phyloP scores from a whole-genome alignment of 2,797 vertebrate species.

The Labeo calbasu region DNA sequence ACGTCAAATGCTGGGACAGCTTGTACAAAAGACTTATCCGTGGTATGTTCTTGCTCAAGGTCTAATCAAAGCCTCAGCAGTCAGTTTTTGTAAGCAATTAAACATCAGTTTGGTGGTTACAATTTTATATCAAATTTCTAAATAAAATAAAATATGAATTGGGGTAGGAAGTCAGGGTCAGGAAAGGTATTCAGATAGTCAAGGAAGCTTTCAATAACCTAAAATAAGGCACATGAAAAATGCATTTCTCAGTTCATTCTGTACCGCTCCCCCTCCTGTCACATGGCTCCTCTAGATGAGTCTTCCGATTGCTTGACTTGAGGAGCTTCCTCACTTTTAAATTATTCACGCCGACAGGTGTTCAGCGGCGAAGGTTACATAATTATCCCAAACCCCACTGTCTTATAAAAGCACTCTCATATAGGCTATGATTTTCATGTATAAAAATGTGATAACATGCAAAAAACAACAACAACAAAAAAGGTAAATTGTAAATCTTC shows the following conservation, averaged over 20 bases:
- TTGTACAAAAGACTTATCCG: neutral
- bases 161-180: neutral
- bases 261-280: neutral
- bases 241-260: slow-evolving; percentile 17
- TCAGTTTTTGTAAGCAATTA: neutral
- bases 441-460: neutral
- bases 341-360: slow-evolving; percentile 28
- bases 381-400: neutral
- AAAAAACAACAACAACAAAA: neutral
- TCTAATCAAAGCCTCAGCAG: neutral
- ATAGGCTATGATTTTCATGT: neutral
- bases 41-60: neutral
- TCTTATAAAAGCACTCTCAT: neutral
- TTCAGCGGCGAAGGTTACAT: neutral
- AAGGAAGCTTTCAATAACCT: slow-evolving; percentile 50
- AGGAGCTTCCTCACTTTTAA: slow-evolving; percentile 20
- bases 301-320: neutral
- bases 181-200: slow-evolving; percentile 24
- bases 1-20: neutral
- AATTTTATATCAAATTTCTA: neutral
- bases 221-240: slow-evolving; percentile 33
- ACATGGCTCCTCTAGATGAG: neutral
- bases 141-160: neutral
- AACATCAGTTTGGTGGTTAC: neutral
- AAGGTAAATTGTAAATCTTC: neutral